Evolutionary conservation across 2,113 vertebrate genomes (phyloP).

Genomic region (Phycodurus eques): DNA sequence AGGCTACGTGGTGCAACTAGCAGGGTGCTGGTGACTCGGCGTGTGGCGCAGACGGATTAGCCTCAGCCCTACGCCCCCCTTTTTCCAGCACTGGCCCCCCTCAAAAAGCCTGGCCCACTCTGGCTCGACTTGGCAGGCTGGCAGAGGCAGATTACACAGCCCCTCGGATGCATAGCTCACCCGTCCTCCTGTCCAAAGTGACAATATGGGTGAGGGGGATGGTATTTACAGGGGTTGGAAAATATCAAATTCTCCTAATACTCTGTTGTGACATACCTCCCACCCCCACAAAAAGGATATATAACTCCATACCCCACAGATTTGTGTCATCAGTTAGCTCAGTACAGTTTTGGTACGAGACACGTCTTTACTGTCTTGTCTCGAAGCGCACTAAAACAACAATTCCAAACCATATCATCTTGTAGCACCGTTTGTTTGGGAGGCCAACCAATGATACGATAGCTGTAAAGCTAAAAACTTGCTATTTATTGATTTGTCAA

Average conservation of each 20-base stretch:
- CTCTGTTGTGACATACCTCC: slow-evolving; percentile 20
- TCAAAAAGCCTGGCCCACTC: slow-evolving; percentile 48
- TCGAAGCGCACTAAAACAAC: not conserved
- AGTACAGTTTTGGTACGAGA: not conserved
- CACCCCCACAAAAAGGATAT: slow-evolving; percentile 10
- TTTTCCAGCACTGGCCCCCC: slow-evolving; percentile 34
- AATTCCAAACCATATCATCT: not conserved
- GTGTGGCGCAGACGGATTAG: slow-evolving; percentile 66
- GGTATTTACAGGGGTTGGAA: slow-evolving; percentile 33
- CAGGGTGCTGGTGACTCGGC: slow-evolving; percentile 57
- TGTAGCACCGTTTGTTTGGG: not conserved
- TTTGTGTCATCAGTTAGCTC: slow-evolving; percentile 24
- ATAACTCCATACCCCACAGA: slow-evolving; percentile 21
- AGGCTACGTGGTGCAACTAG: slow-evolving; percentile 52
- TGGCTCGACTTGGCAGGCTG: slow-evolving; percentile 51
- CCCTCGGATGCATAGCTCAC: slow-evolving; percentile 26
- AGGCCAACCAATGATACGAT: too few species aligned
- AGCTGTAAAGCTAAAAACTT: not conserved
- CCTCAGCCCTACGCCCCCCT: slow-evolving; percentile 37
- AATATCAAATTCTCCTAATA: slow-evolving; percentile 36
- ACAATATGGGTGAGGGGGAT: slow-evolving; percentile 28
- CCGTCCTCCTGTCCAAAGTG: slow-evolving; percentile 15
- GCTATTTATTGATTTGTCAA: not conserved
- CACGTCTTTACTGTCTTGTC: not conserved
- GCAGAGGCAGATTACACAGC: slow-evolving; percentile 63